phyloP scores from a whole-genome alignment of 2,888 invertebrate species.

The Sphaerophoria taeniata region DNA sequence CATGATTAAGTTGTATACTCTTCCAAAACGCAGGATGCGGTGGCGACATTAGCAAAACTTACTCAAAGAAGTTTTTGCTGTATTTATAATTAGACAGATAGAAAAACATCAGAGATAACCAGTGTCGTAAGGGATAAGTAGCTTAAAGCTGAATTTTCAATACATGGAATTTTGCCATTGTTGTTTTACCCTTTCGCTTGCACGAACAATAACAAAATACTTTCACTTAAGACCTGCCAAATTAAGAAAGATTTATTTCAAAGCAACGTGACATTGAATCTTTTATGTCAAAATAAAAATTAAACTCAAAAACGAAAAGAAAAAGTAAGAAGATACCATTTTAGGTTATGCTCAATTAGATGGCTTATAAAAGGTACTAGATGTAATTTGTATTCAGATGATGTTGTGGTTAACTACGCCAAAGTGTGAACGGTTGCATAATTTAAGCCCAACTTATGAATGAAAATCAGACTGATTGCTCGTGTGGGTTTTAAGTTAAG shows the following conservation, averaged over 20 bases:
- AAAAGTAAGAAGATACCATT: not conserved
- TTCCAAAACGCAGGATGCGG: too few relatives aligned
- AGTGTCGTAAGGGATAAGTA: too few relatives aligned
- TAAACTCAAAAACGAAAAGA: not conserved
- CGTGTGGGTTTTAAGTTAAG: too few relatives aligned
- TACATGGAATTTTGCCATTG: too few relatives aligned
- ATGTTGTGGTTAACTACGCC: not conserved
- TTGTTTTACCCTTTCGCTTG: too few relatives aligned
- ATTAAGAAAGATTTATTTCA: conserved; percentile 7
- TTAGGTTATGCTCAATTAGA: not conserved
- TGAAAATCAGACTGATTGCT: conserved; percentile 28
- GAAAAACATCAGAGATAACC: too few relatives aligned
- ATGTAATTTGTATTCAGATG: conserved; percentile 48
- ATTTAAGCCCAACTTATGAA: conserved; percentile 31
- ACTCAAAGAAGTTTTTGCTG: too few relatives aligned
- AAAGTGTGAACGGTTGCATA: conserved; percentile 42
- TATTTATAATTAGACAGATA: too few relatives aligned
- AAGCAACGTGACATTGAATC: conserved; percentile 15
- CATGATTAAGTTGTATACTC: too few relatives aligned
- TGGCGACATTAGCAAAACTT: too few relatives aligned
- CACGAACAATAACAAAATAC: not conserved
- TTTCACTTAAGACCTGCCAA: conserved; percentile 3
- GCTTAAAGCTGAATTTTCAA: too few relatives aligned
- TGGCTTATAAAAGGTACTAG: not conserved
- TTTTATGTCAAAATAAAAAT: not conserved